These are phyloP conservation scores for Phorcus lineatus DNA, from an alignment of 2,888 invertebrate genomes.

Conservation along the genomic window DNA sequence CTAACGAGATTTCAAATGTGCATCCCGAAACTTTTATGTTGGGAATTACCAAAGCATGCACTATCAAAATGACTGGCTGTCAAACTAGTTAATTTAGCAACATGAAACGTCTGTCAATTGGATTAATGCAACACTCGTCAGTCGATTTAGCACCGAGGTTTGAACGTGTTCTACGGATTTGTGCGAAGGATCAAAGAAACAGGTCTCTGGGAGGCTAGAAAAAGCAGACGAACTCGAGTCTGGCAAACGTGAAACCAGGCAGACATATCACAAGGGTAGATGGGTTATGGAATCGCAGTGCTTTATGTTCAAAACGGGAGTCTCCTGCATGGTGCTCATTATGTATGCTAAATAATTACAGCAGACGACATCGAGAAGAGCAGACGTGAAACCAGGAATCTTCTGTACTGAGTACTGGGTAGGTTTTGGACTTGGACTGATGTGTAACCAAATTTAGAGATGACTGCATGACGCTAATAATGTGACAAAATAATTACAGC, in stretches of 20 bases:
- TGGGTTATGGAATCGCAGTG: too few relatives aligned
- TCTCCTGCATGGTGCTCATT: too few relatives aligned
- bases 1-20: conserved; percentile 8
- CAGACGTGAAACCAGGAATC: too few relatives aligned
- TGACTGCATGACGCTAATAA: too few relatives aligned
- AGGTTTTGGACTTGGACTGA: too few relatives aligned
- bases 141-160: background rate
- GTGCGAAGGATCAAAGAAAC: background rate
- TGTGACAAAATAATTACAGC: too few relatives aligned
- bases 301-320: too few relatives aligned
- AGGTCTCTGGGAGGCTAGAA: background rate
- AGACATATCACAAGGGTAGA: too few relatives aligned
- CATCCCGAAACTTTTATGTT: conserved; percentile 6
- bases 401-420: too few relatives aligned
- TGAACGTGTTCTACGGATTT: background rate
- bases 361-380: too few relatives aligned
- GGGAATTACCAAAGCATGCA: conserved; percentile 4
- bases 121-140: background rate
- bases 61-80: conserved; percentile 1
- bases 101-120: conserved; percentile 10
- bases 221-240: background rate
- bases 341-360: too few relatives aligned
- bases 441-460: too few relatives aligned
- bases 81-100: conserved; percentile 10
- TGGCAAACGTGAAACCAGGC: background rate